Percentiles rank a stretch among this genome's conserved stretches.
Evolutionary conservation across 2,888 invertebrate genomes (phyloP).

Genomic region (Mythimna pallens): DNA sequence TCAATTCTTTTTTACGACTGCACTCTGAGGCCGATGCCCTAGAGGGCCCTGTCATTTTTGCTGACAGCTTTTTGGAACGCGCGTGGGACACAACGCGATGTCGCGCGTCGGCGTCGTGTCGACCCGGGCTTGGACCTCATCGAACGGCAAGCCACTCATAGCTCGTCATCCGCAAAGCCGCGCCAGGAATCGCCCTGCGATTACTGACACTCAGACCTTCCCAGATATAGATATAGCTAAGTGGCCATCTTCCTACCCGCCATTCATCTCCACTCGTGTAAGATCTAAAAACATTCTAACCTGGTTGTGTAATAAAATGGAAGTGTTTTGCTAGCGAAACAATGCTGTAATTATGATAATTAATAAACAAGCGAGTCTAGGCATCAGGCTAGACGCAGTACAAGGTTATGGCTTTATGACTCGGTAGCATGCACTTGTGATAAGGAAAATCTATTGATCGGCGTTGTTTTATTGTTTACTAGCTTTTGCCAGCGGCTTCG

Average conservation of each 20-base stretch:
- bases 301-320: constrained; percentile 39
- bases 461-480: constrained; percentile 10
- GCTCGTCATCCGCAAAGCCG: too few species aligned
- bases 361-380: constrained; percentile 62
- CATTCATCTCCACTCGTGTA: constrained; percentile 29
- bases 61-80: too few species aligned
- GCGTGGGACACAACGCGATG: too few species aligned
- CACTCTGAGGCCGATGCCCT: too few species aligned
- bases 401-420: constrained; percentile 52
- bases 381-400: constrained; percentile 60
- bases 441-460: constrained; percentile 30
- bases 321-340: constrained; percentile 47
- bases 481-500: not conserved
- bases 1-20: not conserved
- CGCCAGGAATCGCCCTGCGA: too few species aligned
- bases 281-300: constrained; percentile 38
- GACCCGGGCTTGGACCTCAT: too few species aligned
- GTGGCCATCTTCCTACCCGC: not conserved
- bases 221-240: not conserved
- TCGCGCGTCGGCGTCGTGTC: too few species aligned
- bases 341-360: constrained; percentile 62
- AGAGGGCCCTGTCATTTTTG: too few species aligned
- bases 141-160: too few species aligned
- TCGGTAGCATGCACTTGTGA: constrained; percentile 28
- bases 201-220: too few species aligned